A percentile compares a stretch with the other conserved stretches of the same genome.
These are phyloP conservation scores for Tautogolabrus adspersus DNA, from an alignment of 2,113 vertebrate genomes.

Conservation along the genomic window DNA sequence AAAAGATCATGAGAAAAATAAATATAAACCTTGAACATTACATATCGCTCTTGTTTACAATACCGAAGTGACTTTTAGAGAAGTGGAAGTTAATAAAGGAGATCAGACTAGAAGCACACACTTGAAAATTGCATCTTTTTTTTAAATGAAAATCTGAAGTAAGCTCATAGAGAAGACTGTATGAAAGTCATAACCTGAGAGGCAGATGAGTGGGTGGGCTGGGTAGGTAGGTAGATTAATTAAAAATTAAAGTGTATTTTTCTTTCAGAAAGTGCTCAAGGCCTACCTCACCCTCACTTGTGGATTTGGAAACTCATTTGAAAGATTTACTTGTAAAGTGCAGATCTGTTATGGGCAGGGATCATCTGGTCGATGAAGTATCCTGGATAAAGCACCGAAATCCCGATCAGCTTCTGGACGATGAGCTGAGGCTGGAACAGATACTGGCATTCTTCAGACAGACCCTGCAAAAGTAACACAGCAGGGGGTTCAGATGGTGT, in stretches of 20 bases:
- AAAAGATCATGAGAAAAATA: conserved; percentile 7
- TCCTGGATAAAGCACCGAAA: conserved; percentile 93
- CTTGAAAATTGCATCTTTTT: conserved; percentile 36
- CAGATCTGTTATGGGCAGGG: conserved; percentile 90
- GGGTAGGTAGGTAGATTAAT: not conserved
- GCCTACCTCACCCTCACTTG: not conserved
- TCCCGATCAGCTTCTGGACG: conserved; percentile 92
- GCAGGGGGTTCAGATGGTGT: conserved; percentile 18
- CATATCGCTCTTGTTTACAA: conserved; percentile 22
- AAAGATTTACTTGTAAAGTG: conserved; percentile 95
- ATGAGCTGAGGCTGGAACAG: conserved; percentile 98
- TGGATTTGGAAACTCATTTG: not conserved
- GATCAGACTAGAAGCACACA: conserved; percentile 11
- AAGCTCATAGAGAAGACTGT: not conserved
- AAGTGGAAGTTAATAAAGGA: conserved; percentile 39
- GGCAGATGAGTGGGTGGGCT: not conserved
- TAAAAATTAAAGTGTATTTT: not conserved
- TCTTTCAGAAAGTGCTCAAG: not conserved
- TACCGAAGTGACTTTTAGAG: conserved; percentile 26
- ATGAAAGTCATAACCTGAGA: conserved; percentile 5
- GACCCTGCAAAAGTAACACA: conserved; percentile 84
- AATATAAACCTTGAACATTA: not conserved
- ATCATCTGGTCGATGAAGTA: conserved; percentile 92
- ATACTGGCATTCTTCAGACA: conserved; percentile 98
- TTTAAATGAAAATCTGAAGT: conserved; percentile 36